Evolutionary conservation across 2,888 invertebrate species (phyloP), one percentile per base, ranked within the genome.

Genomic region (Perizoma affinitatum): DNA sequence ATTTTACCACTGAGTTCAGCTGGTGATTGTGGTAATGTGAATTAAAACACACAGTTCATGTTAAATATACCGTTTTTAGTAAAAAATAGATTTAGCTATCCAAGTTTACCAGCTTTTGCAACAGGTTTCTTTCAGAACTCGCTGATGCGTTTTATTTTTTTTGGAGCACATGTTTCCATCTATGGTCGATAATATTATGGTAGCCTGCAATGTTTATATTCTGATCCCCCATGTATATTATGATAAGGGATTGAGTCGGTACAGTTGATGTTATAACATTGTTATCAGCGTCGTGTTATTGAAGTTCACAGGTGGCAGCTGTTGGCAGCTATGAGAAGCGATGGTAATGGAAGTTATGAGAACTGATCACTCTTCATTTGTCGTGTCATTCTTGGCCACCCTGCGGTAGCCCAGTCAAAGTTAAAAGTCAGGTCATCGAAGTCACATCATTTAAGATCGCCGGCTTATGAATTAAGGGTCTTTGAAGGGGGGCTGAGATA

Each of bases 191-290:
- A 48, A 57, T 57, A 54, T 58, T 54, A 50, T 54, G 36, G 45
- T 34, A 50, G 41, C 41, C 45, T 44, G 43, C 34, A 33, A 33
- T 34, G 54, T 54, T 53, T 46, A 49, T 41, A 42, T 36, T 46
- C 11, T 38, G 34, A 55, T n/a, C 43, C 60, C 40, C 35, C n/a
- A 48, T 56, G 54, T 52, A 42, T 57, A 43, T 43, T 50, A 49
- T 42, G 36, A 51, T 58, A 58, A 50, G 35, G n/a, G 11, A 11
- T 57, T 57, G 56, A 61, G 41, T 54, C 54, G 49, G 35, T 43
- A 40, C 35, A 38, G 11, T 46, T 56, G 34, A 43, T 52, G 40
- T 40, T 10, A 43, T 35, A 49, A 51, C 49, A 41, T 40, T 57
- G 42, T 46, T 58, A 51, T 54, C n/a, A 43, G 51, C 54, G 46